Percentiles rank a stretch among this genome's conserved stretches.
Evolutionary conservation across 2,797 vertebrate genomes (phyloP).

Genomic region (Pogonophryne albipinna): DNA sequence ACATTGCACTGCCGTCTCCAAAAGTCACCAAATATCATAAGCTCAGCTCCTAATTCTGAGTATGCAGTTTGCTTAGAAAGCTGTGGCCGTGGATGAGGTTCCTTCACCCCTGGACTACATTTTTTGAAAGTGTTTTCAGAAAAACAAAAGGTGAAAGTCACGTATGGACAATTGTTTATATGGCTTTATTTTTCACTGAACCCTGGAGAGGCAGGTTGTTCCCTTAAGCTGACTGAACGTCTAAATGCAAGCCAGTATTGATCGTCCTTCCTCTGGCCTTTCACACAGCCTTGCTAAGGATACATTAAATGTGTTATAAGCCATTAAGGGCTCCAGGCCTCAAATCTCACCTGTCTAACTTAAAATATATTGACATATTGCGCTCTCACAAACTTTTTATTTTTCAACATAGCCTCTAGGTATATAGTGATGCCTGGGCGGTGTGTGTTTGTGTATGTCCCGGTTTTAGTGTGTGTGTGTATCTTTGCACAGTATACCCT

Average conservation of each 20-base stretch:
- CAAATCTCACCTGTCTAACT: conserved; percentile 75
- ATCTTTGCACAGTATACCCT: conserved; percentile 37
- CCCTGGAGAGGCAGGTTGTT: conserved; percentile 61
- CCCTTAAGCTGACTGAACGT: conserved; percentile 71
- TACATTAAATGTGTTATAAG: conserved; percentile 82
- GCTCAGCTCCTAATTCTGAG: neutral
- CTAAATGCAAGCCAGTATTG: conserved; percentile 77
- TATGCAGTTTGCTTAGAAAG: neutral
- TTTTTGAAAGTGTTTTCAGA: conserved; percentile 33
- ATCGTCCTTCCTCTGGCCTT: conserved; percentile 77
- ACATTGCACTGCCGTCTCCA: neutral
- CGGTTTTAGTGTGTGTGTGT: conserved; percentile 29
- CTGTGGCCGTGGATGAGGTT: conserved; percentile 12
- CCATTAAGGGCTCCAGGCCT: conserved; percentile 76
- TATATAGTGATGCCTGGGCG: conserved; percentile 54
- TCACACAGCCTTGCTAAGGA: conserved; percentile 75
- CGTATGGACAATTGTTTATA: conserved; percentile 57
- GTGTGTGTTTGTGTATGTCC: conserved; percentile 16
- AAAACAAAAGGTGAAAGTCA: conserved; percentile 40
- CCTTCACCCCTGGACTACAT: conserved; percentile 12
- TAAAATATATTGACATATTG: conserved; percentile 73
- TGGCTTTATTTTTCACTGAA: conserved; percentile 61
- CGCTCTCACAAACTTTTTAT: conserved; percentile 61
- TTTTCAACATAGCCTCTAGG: conserved; percentile 56
- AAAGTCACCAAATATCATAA: conserved; percentile 14